These are phyloP conservation scores for Pyrocephalus nanus DNA, from an alignment of 2,797 vertebrate genomes.

Conservation along the genomic window DNA sequence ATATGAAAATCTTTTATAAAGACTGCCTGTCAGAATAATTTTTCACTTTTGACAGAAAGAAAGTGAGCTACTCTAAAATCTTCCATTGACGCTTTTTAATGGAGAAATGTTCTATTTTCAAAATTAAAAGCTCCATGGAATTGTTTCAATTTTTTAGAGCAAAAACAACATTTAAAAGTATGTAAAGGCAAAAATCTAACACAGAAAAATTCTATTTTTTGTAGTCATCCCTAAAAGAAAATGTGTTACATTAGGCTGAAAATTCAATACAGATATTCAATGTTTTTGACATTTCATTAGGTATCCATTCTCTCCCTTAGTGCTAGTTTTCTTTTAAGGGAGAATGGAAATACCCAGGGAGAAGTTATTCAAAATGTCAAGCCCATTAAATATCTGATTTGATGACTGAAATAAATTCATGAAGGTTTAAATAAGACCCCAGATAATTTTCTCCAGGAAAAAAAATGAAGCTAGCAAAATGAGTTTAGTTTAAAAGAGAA, in stretches of 20 bases:
- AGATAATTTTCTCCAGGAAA: not conserved
- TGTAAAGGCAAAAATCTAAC: not conserved
- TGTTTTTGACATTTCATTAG: slow-evolving; percentile 35
- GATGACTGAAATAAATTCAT: slow-evolving; percentile 2
- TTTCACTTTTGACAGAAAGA: not conserved
- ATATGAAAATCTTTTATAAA: not conserved
- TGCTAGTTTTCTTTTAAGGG: not conserved
- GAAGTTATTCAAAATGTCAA: slow-evolving; percentile 42
- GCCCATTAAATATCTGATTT: slow-evolving; percentile 11
- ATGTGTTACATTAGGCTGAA: not conserved
- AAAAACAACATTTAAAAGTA: not conserved
- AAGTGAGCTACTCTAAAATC: not conserved
- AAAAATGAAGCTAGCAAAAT: not conserved
- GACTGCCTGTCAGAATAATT: not conserved
- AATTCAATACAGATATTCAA: not conserved
- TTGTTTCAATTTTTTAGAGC: not conserved
- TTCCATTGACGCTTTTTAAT: not conserved
- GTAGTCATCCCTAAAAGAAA: not conserved
- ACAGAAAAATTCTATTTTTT: not conserved
- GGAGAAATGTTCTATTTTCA: not conserved
- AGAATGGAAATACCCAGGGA: not conserved
- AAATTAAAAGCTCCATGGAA: not conserved
- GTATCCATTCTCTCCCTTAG: not conserved
- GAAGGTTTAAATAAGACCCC: slow-evolving; percentile 1
- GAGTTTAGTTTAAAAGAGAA: not conserved